Evolutionary conservation across 53 echinoderm and acorn worm species (phyloP).

Genomic region (Apostichopus leukothele): DNA sequence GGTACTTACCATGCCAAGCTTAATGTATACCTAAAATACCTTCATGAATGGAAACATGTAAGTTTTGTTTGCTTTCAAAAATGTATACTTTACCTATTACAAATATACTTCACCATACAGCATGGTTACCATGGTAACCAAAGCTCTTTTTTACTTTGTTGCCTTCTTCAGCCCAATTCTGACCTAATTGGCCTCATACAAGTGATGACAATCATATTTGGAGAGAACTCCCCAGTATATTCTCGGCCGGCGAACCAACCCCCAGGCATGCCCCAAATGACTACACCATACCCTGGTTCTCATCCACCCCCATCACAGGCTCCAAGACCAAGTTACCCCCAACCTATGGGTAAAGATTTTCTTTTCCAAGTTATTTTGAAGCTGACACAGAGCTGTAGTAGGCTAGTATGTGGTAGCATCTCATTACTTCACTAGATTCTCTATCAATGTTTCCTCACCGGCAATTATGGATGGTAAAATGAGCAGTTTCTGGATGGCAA

Average conservation of each 20-base stretch:
- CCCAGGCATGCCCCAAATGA: slow-evolving; percentile 37
- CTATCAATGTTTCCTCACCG: too few species aligned
- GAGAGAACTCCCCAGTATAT: slow-evolving; percentile 85
- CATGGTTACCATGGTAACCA: too few species aligned
- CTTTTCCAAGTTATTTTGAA: neutral
- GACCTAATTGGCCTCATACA: slow-evolving; percentile 83
- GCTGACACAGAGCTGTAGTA: too few species aligned
- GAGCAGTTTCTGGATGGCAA: too few species aligned
- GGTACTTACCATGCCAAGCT: too few species aligned
- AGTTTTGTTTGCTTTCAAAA: too few species aligned
- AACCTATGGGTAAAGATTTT: slow-evolving; percentile 2
- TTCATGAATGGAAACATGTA: slow-evolving; percentile 97
- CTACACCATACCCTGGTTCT: slow-evolving; percentile 38
- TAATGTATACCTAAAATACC: slow-evolving; percentile 74
- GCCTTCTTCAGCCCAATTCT: slow-evolving; percentile 65
- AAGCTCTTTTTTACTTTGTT: neutral
- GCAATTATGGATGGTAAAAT: too few species aligned
- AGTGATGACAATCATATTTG: slow-evolving; percentile 83
- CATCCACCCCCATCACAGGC: slow-evolving; percentile 43
- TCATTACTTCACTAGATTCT: too few species aligned
- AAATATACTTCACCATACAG: too few species aligned
- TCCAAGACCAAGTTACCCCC: slow-evolving; percentile 30
- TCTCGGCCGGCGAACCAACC: slow-evolving; percentile 50
- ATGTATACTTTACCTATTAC: too few species aligned
- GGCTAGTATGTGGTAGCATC: too few species aligned